A percentile compares a stretch with the other conserved stretches of the same genome.
Conservation (phyloP, 2,113 vertebrate species). For the Anoplopoma fimbria region DNA sequence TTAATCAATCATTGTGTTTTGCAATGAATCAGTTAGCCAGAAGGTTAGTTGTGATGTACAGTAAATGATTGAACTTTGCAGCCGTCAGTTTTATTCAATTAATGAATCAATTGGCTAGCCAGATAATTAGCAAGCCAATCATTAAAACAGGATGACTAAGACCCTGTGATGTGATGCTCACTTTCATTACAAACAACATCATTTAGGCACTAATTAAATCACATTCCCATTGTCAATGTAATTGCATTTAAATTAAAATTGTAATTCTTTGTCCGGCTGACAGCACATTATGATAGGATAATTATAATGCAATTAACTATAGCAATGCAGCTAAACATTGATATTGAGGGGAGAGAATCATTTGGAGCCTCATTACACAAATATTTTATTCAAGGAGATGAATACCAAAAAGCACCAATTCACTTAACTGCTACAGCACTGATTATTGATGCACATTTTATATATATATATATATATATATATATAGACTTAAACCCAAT, state of each 20-base stretch:
- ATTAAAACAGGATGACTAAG: not conserved
- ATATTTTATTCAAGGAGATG: constrained; percentile 27
- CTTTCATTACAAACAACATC: constrained; percentile 47
- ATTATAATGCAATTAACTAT: constrained; percentile 49
- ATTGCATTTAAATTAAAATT: constrained; percentile 32
- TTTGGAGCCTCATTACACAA: constrained; percentile 37
- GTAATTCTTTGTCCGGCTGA: constrained; percentile 35
- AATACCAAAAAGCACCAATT: constrained; percentile 39
- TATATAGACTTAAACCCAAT: not conserved
- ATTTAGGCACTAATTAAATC: constrained; percentile 45
- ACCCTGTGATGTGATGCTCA: constrained; percentile 42
- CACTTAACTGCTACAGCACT: constrained; percentile 6
- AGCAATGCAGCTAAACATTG: constrained; percentile 33
- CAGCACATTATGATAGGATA: constrained; percentile 27
- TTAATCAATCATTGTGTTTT: not conserved
- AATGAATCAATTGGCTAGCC: constrained; percentile 19
- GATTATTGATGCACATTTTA: constrained; percentile 30
- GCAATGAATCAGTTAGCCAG: not conserved
- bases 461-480: too few species aligned
- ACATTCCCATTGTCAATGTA: constrained; percentile 32
- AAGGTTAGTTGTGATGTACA: constrained; percentile 6
- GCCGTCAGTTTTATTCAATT: constrained; percentile 16
- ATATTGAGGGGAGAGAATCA: constrained; percentile 15
- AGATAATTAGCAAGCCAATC: constrained; percentile 40
- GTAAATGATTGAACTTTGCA: constrained; percentile 11